Base-by-base conservation (phyloP, 2,797 vertebrate species). In the Sciaenops ocellatus region DNA sequence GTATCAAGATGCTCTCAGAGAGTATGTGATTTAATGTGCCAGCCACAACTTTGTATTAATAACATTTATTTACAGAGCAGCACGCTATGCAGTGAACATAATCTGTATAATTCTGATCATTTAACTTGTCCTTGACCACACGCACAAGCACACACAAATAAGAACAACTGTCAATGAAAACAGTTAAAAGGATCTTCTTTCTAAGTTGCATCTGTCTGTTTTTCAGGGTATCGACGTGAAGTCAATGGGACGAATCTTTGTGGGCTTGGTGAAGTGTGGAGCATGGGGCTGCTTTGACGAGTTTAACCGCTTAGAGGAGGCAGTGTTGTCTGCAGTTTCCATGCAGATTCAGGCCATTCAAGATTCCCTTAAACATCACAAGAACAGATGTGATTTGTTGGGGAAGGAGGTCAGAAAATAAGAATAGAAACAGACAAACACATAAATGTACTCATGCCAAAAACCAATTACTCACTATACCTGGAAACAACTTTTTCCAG, bases 261-360 rank as follows among this genome's bases (percentile, higher is more conserved):
- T 99, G 86, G 98, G 98, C 52, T 90, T 99, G 90, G 97, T 99
- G 79, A 98, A 98, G 90, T 99, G 98, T 83, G 98, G 98, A 4
- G 98, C 98, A 15, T 99, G 98, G 98, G 98, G 98, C 85, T 99
- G 98, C 93, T 99, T 99, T 78, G 98, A 99, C 68, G 98, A 99
- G 89, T 99, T 99, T 85, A 99, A 99, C 85, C 97, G 98, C 60
- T 92, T 99, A 57, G 98, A 99, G 85, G 98, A 99, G 87, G 95
- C 97, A 6, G 98, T 99, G 1, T 84, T 99, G 13, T 99, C 98
- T 55, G 98, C 98, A n/a, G 98, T 99, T 82, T 99, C 98, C 79
- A 99, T 97, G 97, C 98, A 99, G 90, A 97, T 99, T 85, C 98
- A 99, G 92, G 97, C 97, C 80, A 99, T 99, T 90, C 98, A 99